A percentile compares a stretch with the other conserved stretches of the same genome.
These are phyloP conservation scores for Cygnus olor DNA, from an alignment of 2,797 vertebrate genomes.

Conservation along the genomic window DNA sequence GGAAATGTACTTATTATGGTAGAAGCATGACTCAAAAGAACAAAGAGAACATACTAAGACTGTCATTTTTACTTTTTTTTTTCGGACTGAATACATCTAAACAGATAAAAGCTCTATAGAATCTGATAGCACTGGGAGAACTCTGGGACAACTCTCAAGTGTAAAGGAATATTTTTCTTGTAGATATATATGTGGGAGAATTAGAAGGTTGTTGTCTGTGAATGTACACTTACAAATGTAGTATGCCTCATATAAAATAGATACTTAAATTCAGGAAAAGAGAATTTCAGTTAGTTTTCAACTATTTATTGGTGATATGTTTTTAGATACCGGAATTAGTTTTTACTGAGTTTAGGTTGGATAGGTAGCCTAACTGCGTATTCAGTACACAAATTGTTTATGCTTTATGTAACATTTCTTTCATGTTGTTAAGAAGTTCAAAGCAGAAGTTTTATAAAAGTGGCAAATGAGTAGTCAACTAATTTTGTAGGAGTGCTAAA, in stretches of 20 bases:
- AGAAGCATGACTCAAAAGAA: background rate
- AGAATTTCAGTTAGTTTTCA: background rate
- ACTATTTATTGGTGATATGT: background rate
- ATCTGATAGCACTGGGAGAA: background rate
- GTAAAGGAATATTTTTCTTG: background rate
- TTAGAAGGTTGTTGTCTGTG: background rate
- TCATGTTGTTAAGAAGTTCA: background rate
- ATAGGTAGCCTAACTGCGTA: background rate
- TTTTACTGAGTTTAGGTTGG: background rate
- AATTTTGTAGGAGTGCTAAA: background rate
- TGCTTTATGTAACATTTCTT: background rate
- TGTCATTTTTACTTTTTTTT: background rate
- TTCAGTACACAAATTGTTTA: background rate
- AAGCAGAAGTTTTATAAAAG: background rate
- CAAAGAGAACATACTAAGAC: background rate
- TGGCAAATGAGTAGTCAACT: background rate
- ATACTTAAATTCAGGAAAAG: background rate
- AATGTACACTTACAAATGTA: background rate
- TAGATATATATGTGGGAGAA: background rate
- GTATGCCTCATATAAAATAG: background rate
- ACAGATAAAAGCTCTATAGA: background rate
- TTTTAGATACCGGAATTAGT: background rate
- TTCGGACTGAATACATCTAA: background rate
- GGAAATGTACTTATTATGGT: background rate
- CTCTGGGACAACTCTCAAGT: background rate